A percentile compares a stretch with the other conserved stretches of the same genome.
These are phyloP conservation scores for Rhagium mordax DNA, from an alignment of 2,888 invertebrate genomes.

Conservation along the genomic window DNA sequence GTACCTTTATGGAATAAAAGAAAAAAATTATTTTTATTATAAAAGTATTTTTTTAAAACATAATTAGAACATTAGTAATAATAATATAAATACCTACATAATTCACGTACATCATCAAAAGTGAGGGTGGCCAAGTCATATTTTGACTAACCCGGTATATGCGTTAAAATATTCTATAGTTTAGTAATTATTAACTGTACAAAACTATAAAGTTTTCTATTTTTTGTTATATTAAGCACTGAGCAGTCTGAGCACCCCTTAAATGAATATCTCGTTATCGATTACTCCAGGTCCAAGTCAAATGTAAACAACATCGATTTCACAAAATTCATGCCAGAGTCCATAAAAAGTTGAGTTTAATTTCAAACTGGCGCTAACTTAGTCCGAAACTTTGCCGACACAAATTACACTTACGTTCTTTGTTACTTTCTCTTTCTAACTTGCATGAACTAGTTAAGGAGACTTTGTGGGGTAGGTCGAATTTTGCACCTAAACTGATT, in stretches of 20 bases:
- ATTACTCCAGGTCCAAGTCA: slow-evolving; percentile 31
- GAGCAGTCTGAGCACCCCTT: neutral
- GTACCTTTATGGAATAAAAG: too few relatives aligned
- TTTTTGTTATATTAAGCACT: neutral
- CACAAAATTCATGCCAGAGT: slow-evolving; percentile 67
- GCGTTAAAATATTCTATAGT: neutral
- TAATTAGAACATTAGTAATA: too few relatives aligned
- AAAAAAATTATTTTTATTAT: too few relatives aligned
- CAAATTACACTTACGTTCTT: slow-evolving; percentile 70
- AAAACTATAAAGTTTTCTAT: neutral
- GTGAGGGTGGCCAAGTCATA: neutral
- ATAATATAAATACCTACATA: too few relatives aligned
- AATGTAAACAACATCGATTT: slow-evolving; percentile 70
- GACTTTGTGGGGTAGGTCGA: slow-evolving; percentile 69
- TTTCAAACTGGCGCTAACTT: slow-evolving; percentile 67
- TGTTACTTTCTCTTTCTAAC: slow-evolving; percentile 70
- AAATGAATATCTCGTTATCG: slow-evolving; percentile 16
- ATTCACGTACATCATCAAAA: too few relatives aligned
- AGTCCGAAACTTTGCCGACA: slow-evolving; percentile 69
- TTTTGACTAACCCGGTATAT: neutral
- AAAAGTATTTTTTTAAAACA: too few relatives aligned
- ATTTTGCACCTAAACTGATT: slow-evolving; percentile 61
- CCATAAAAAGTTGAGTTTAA: slow-evolving; percentile 68
- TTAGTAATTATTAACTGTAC: too few relatives aligned
- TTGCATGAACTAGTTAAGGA: slow-evolving; percentile 67